phyloP scores from a whole-genome alignment of 1,140 invertebrate genomes.

The Battus philenor region DNA sequence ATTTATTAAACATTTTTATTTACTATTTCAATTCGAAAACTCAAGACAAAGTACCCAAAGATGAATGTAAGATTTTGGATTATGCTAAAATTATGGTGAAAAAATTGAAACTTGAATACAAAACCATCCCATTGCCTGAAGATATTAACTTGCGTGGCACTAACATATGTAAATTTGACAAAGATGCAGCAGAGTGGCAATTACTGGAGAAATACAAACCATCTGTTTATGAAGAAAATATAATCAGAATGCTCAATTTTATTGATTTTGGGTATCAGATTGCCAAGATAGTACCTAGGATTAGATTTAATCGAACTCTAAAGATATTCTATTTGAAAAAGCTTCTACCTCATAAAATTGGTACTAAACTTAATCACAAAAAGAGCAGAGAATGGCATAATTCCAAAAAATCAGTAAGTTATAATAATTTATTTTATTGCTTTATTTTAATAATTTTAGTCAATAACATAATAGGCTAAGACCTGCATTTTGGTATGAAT shows the following conservation, averaged over 20 bases:
- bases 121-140: constrained; percentile 81
- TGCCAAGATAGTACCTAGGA: constrained; percentile 78
- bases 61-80: constrained; percentile 40
- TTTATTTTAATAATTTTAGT: too few relatives aligned
- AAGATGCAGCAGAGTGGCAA: constrained; percentile 82
- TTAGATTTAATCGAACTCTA: constrained; percentile 75
- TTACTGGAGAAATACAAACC: constrained; percentile 76
- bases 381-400: constrained; percentile 64
- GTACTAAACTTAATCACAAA: constrained; percentile 55
- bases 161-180: constrained; percentile 80
- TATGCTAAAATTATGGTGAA: constrained; percentile 51
- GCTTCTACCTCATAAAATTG: constrained; percentile 40
- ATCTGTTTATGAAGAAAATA: constrained; percentile 78
- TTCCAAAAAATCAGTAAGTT: constrained; percentile 58
- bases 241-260: constrained; percentile 82
- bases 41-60: constrained; percentile 24
- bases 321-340: constrained; percentile 72
- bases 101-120: constrained; percentile 72
- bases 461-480: too few relatives aligned
- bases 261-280: constrained; percentile 85
- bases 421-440: too few relatives aligned
- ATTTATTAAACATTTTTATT: constrained; percentile 67
- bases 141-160: constrained; percentile 83
- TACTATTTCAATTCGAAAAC: constrained; percentile 55
- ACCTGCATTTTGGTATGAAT: too few relatives aligned